These are phyloP conservation scores for Sparidentex hasta DNA, from an alignment of 2,797 vertebrate genomes.

Conservation along the genomic window DNA sequence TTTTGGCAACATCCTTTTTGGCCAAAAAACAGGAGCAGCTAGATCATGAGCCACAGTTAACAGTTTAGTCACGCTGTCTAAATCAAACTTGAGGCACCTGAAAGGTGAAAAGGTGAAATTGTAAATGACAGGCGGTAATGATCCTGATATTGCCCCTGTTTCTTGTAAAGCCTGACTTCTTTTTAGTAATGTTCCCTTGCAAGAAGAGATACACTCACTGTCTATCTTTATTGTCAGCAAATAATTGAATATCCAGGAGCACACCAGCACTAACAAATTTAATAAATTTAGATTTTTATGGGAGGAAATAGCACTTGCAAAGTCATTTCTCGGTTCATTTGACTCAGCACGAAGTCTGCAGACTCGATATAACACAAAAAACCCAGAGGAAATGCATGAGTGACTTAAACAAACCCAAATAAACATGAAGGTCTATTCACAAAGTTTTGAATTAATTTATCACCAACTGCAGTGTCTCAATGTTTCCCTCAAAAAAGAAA, in stretches of 20 bases:
- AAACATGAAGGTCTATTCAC: neutral
- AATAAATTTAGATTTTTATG: neutral
- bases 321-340: constrained; percentile 16
- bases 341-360: constrained; percentile 17
- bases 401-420: neutral
- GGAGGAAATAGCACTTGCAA: neutral
- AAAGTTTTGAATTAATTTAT: neutral
- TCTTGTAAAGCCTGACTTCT: neutral
- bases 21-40: neutral
- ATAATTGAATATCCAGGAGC: neutral
- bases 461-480: neutral
- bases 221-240: neutral
- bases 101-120: neutral
- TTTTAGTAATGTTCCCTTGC: neutral
- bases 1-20: neutral
- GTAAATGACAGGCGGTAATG: neutral
- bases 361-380: neutral
- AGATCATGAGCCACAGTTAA: neutral
- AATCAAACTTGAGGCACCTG: neutral
- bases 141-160: neutral
- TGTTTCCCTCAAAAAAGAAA: neutral
- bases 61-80: neutral
- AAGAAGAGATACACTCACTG: neutral
- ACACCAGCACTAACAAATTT: neutral
- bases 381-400: neutral